Conservation (phyloP, 92 coral and sea anemone species). For the Pocillopora meandrina region DNA sequence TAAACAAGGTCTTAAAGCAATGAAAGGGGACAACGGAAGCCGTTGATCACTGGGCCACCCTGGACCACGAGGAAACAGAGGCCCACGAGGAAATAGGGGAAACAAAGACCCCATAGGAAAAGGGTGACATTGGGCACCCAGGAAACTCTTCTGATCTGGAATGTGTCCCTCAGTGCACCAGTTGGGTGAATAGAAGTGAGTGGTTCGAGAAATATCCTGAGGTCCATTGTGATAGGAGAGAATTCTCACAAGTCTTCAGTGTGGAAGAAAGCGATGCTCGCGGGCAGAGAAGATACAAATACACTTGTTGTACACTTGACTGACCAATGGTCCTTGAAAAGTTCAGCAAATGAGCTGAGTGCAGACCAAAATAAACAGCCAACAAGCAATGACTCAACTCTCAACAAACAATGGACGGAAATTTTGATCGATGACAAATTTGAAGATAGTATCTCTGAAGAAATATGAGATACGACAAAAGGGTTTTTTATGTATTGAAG, state of each 20-base stretch:
- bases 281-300: constrained; percentile 51
- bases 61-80: constrained; percentile 69
- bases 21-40: constrained; percentile 71
- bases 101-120: constrained; percentile 33
- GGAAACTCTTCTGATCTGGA: too few species aligned
- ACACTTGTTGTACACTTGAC: constrained; percentile 68
- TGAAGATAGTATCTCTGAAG: too few species aligned
- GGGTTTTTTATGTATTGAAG: too few species aligned
- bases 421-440: too few species aligned
- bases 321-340: not conserved
- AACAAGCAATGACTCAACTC: not conserved
- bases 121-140: too few species aligned
- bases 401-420: too few species aligned
- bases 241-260: constrained; percentile 79
- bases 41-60: constrained; percentile 64
- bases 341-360: not conserved
- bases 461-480: too few species aligned
- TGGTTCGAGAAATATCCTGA: too few species aligned
- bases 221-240: constrained; percentile 73
- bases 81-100: constrained; percentile 69
- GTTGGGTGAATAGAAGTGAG: too few species aligned
- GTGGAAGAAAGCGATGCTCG: constrained; percentile 56
- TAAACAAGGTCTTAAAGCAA: constrained; percentile 68
- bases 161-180: too few species aligned
- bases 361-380: not conserved